These are phyloP conservation scores for Xerus rutilus DNA, from an alignment of 2,797 vertebrate species.

Conservation along the genomic window DNA sequence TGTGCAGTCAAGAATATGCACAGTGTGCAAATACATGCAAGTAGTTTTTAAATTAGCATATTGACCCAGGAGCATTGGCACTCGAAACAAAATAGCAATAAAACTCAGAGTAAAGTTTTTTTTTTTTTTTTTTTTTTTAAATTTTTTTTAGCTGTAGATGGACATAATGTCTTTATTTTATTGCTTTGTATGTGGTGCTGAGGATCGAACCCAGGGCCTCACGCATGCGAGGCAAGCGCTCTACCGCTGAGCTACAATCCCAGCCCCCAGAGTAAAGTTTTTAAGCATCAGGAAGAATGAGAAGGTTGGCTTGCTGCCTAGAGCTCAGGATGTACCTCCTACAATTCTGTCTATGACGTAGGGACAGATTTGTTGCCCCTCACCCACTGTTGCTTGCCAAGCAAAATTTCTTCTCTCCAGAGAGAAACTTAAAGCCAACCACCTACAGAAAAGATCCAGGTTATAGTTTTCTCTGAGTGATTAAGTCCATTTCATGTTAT, in stretches of 20 bases:
- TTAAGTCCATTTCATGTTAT: background rate
- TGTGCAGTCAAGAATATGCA: conserved; percentile 60
- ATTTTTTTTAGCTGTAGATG: no score
- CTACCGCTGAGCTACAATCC: no score
- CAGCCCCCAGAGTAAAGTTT: background rate
- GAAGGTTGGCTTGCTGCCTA: background rate
- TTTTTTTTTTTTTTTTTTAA: no score
- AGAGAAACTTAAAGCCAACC: conserved; percentile 33
- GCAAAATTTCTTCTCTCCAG: conserved; percentile 17
- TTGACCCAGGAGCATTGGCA: conserved; percentile 61
- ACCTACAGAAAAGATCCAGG: conserved; percentile 40
- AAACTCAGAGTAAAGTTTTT: conserved; percentile 37
- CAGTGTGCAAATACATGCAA: conserved; percentile 65
- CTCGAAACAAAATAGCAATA: conserved; percentile 70
- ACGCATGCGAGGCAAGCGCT: no score
- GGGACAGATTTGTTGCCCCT: conserved; percentile 20
- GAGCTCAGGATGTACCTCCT: background rate
- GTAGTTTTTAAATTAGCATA: conserved; percentile 66
- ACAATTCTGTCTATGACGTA: background rate
- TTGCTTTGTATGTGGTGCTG: no score
- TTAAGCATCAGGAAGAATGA: conserved; percentile 25
- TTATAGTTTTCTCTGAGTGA: conserved; percentile 31
- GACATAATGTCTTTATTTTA: no score
- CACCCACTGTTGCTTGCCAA: conserved; percentile 2
- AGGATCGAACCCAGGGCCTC: no score